Conservation (phyloP, 2,888 invertebrate species). For the Spilosoma lubricipeda region DNA sequence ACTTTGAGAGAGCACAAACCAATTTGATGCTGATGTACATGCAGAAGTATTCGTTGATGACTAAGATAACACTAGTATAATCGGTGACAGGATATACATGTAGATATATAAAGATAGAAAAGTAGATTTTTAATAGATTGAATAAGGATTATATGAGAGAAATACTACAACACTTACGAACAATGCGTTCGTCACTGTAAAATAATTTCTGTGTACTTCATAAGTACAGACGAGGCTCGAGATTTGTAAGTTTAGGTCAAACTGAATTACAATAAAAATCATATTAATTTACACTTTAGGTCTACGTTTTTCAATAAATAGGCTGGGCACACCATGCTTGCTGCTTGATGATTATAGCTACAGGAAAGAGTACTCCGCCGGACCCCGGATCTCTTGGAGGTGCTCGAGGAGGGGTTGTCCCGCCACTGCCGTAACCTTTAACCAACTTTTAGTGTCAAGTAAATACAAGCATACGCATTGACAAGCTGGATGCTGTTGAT, state of each 20-base stretch:
- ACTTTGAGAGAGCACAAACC: no score
- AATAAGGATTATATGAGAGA: not conserved
- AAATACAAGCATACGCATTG: conserved; percentile 35
- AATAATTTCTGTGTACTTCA: not conserved
- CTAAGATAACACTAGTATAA: not conserved
- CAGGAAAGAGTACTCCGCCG: conserved; percentile 40
- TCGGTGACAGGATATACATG: no score
- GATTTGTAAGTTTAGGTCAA: not conserved
- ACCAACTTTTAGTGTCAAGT: conserved; percentile 23
- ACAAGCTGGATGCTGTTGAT: not conserved
- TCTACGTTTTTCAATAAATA: conserved; percentile 38
- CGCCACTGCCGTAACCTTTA: conserved; percentile 47
- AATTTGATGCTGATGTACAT: no score
- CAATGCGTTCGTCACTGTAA: not conserved
- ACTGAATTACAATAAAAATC: not conserved
- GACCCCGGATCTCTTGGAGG: conserved; percentile 49
- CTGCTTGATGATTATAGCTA: conserved; percentile 38
- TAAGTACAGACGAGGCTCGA: not conserved
- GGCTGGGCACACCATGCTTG: conserved; percentile 33
- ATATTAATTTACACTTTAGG: conserved; percentile 37
- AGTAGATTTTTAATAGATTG: not conserved
- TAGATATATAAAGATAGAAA: not conserved
- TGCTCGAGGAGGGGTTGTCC: conserved; percentile 49
- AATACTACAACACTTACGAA: not conserved
- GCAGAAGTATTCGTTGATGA: not conserved